Evolutionary conservation across 92 coral and sea anemone genomes (phyloP).

Genomic region (Porites lobata): DNA sequence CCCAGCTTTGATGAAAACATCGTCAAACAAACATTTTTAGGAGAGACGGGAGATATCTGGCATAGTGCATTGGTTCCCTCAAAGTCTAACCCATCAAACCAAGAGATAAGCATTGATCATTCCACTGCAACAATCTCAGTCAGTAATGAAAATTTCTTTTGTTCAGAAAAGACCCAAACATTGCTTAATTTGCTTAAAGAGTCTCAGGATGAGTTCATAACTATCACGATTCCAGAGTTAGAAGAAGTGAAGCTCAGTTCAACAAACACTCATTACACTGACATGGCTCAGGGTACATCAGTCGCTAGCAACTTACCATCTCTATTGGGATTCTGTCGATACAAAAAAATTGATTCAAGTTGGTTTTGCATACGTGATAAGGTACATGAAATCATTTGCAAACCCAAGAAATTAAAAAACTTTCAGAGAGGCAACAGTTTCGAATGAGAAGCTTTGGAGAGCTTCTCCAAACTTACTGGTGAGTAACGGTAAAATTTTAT

Average conservation of each 20-base stretch:
- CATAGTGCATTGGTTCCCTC: constrained; percentile 30
- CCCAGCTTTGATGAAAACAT: constrained; percentile 11
- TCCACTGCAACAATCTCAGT: constrained; percentile 16
- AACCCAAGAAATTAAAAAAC: constrained; percentile 41
- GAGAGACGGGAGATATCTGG: constrained; percentile 27
- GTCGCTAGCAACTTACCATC: constrained; percentile 51
- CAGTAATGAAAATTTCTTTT: constrained; percentile 35
- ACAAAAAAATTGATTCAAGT: too few species aligned
- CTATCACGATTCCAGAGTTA: constrained; percentile 34
- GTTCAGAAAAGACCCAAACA: constrained; percentile 49
- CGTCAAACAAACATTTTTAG: constrained; percentile 4
- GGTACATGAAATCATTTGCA: not conserved
- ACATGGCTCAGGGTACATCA: constrained; percentile 31
- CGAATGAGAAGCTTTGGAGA: constrained; percentile 5
- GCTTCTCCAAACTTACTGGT: constrained; percentile 27
- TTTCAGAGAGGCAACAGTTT: constrained; percentile 38
- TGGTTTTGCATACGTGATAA: too few species aligned
- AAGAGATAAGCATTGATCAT: constrained; percentile 7
- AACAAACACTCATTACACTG: constrained; percentile 15
- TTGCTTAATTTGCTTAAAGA: constrained; percentile 38
- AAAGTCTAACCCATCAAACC: constrained; percentile 2
- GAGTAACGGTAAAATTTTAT: not conserved
- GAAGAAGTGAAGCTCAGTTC: constrained; percentile 21
- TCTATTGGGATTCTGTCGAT: not conserved
- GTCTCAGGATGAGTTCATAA: constrained; percentile 42